Conservation (phyloP, 1,140 invertebrate genomes). For the Paralvinella palmiformis region DNA sequence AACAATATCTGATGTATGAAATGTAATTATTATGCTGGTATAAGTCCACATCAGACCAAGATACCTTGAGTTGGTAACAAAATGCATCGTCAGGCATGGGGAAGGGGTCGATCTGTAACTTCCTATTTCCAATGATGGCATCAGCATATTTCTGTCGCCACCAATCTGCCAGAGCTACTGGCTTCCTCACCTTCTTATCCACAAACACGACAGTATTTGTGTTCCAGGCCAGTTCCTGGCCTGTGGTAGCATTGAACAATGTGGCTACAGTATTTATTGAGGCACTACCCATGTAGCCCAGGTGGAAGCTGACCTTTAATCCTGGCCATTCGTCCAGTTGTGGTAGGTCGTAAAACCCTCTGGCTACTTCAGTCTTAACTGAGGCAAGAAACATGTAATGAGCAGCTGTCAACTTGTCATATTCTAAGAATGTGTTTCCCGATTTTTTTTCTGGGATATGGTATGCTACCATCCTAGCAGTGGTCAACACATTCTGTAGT, state of each 20-base stretch:
- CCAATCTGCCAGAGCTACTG: conserved; percentile 25
- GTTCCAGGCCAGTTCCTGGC: conserved; percentile 10
- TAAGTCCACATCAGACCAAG: conserved; percentile 17
- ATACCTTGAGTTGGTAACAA: conserved; percentile 7
- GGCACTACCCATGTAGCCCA: conserved; percentile 22
- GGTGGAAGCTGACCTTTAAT: neutral
- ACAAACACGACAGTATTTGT: conserved; percentile 22
- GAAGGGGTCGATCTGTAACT: conserved; percentile 14
- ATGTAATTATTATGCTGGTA: conserved; percentile 24
- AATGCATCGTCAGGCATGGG: neutral
- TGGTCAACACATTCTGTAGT: conserved; percentile 6
- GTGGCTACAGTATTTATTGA: conserved; percentile 16
- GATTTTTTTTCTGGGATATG: neutral
- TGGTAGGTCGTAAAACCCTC: neutral
- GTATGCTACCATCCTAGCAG: conserved; percentile 4
- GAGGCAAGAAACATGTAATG: conserved; percentile 14
- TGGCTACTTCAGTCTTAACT: neutral
- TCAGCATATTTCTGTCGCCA: conserved; percentile 23
- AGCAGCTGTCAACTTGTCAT: conserved; percentile 15
- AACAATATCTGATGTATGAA: conserved; percentile 21
- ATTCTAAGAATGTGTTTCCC: conserved; percentile 7
- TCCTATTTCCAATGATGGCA: neutral
- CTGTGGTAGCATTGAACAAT: neutral
- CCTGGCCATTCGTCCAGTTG: neutral
- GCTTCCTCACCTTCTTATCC: conserved; percentile 18